phyloP scores from a whole-genome alignment of 2,888 invertebrate genomes.

The Ichneumon xanthorius region DNA sequence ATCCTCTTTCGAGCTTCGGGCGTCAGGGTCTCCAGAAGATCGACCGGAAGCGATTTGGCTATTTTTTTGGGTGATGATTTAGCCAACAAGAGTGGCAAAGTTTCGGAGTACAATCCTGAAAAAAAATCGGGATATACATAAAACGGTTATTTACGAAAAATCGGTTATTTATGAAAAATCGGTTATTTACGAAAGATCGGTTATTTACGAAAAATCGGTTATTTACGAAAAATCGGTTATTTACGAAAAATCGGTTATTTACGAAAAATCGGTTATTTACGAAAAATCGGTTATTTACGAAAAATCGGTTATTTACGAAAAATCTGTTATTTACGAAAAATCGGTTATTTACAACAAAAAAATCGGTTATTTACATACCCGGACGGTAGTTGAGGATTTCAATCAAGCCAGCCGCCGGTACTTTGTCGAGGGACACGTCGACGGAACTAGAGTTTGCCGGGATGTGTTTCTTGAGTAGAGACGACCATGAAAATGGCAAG shows the following conservation, averaged over 20 bases:
- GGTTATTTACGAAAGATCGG: neutral
- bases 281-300: too few species aligned
- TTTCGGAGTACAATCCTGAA: conserved; percentile 24
- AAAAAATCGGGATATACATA: neutral
- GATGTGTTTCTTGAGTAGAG: neutral
- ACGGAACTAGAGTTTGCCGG: neutral
- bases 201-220: neutral
- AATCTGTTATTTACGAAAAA: neutral
- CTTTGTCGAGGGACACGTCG: conserved; percentile 6
- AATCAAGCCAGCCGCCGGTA: conserved; percentile 11
- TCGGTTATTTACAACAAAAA: too few species aligned
- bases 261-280: neutral
- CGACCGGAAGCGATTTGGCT: neutral
- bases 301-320: neutral
- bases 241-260: neutral
- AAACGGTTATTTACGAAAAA: neutral
- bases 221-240: neutral
- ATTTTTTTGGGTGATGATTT: neutral
- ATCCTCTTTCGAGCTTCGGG: conserved; percentile 16
- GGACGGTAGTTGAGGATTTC: conserved; percentile 4
- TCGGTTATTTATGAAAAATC: too few species aligned
- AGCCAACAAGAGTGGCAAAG: conserved; percentile 1
- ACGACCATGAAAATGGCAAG: neutral
- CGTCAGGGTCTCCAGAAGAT: conserved; percentile 10
- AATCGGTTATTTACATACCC: conserved; percentile 1